Percentiles rank a stretch among this genome's conserved stretches.
Evolutionary conservation across 2,888 invertebrate species (phyloP).

Genomic region (Zootermopsis nevadensis): DNA sequence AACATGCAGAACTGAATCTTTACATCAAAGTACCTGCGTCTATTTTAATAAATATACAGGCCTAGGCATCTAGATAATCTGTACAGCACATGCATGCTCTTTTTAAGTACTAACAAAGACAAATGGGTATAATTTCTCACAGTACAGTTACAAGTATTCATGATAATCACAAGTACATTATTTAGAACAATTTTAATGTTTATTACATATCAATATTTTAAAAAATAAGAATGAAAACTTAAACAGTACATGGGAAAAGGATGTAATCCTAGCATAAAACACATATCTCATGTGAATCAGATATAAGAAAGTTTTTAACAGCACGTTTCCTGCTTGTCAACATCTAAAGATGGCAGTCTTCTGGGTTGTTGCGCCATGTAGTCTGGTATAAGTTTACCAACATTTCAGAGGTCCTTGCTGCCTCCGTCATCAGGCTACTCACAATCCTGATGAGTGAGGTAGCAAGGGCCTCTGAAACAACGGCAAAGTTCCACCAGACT

Average conservation of each 20-base stretch:
- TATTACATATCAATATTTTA: not conserved
- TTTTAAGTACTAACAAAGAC: slow-evolving; percentile 29
- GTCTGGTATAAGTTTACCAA: too few species aligned
- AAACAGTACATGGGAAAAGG: not conserved
- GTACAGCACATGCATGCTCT: not conserved
- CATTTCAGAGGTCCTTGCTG: too few species aligned
- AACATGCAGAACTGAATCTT: not conserved
- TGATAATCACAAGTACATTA: not conserved
- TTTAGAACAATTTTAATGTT: not conserved
- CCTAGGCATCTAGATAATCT: not conserved
- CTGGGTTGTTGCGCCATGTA: too few species aligned
- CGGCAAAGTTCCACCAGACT: too few species aligned
- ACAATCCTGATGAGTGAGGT: too few species aligned
- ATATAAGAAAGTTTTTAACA: not conserved
- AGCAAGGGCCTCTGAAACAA: too few species aligned
- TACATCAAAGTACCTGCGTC: slow-evolving; percentile 4
- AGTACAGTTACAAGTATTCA: slow-evolving; percentile 15
- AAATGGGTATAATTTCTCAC: not conserved
- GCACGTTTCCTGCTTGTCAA: too few species aligned
- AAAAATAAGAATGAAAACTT: not conserved
- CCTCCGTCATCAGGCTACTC: too few species aligned
- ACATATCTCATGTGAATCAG: not conserved
- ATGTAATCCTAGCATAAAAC: not conserved
- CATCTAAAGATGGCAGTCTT: too few species aligned
- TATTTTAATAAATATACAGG: slow-evolving; percentile 19